phyloP scores from a whole-genome alignment of 2,888 invertebrate genomes.

The Drosophila histrio region DNA sequence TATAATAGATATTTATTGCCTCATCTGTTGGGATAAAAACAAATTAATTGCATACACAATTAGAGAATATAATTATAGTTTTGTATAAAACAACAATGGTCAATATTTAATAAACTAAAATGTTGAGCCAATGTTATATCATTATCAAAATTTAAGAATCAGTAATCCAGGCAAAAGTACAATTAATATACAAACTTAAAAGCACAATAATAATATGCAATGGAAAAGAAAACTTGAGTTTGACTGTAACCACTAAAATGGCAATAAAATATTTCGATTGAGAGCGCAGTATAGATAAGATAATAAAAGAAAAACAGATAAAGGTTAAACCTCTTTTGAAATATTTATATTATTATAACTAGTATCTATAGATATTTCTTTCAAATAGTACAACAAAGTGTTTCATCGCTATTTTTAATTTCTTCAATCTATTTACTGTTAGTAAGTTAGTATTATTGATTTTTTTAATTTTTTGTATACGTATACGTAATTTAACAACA shows the following conservation, averaged over 20 bases:
- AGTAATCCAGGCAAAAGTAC: no score
- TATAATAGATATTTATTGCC: not conserved
- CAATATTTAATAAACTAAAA: no score
- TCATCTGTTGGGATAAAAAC: no score
- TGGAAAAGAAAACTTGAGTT: not conserved
- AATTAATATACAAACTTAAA: not conserved
- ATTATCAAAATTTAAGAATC: no score
- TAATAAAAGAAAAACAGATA: not conserved
- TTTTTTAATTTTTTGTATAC: not conserved
- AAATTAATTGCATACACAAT: no score
- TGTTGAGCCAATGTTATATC: no score
- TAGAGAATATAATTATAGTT: no score
- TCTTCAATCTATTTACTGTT: not conserved
- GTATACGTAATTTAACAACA: not conserved
- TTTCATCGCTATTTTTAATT: not conserved
- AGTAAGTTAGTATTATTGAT: not conserved
- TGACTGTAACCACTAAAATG: not conserved
- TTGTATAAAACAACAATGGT: no score
- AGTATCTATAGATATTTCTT: not conserved
- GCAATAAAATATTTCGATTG: not conserved
- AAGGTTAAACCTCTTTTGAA: not conserved
- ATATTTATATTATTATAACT: not conserved
- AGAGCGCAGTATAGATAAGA: constrained; percentile 2
- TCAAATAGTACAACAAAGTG: not conserved
- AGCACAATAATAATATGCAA: not conserved